phyloP scores from a whole-genome alignment of 2,888 invertebrate genomes.

The Heteromurus nitidus region DNA sequence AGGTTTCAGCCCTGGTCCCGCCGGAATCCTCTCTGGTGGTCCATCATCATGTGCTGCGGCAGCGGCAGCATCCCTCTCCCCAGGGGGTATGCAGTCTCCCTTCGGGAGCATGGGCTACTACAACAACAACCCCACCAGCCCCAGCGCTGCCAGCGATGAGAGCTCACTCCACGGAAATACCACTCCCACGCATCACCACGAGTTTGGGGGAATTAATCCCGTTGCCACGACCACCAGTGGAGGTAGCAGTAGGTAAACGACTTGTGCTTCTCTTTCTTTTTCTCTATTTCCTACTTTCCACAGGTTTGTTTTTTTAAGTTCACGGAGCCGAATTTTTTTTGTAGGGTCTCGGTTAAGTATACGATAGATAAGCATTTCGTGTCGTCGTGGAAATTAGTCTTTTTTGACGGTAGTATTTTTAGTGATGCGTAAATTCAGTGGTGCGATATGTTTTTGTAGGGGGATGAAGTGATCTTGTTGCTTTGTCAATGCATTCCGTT shows the following conservation, averaged over 20 bases:
- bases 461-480: no score
- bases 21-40: background rate
- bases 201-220: conserved; percentile 9
- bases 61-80: background rate
- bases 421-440: no score
- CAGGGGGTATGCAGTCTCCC: conserved; percentile 17
- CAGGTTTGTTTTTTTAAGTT: no score
- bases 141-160: conserved; percentile 35
- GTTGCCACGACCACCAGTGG: conserved; percentile 4
- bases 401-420: no score
- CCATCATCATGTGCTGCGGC: conserved; percentile 6
- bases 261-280: conserved; percentile 11
- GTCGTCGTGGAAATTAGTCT: no score
- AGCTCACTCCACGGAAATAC: conserved; percentile 22
- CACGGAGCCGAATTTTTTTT: no score
- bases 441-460: no score
- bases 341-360: no score
- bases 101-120: conserved; percentile 42
- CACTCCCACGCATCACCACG: conserved; percentile 36
- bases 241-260: conserved; percentile 26
- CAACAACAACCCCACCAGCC: conserved; percentile 45
- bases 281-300: no score
- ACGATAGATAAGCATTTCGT: no score
- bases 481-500: background rate
- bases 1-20: conserved; percentile 14